Evolutionary conservation across 2,888 invertebrate genomes (phyloP), one percentile per base, ranked within the genome.

Genomic region (Neria commutata): DNA sequence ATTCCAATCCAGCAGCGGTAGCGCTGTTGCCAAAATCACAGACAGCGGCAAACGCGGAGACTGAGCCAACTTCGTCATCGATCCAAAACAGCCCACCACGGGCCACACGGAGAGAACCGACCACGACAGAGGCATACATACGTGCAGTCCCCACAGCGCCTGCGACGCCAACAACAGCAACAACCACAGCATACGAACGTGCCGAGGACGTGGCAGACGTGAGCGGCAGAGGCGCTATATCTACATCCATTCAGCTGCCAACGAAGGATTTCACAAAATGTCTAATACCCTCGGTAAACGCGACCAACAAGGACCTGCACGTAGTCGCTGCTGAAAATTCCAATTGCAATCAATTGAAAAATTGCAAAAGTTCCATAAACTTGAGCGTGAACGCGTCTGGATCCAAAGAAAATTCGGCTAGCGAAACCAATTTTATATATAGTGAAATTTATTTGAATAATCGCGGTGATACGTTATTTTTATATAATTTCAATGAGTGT

Each of bases 221-320:
- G 49, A 34, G 47, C 34, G 49, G 53, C 40, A 25, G n/a, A n/a
- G n/a, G n/a, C n/a, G n/a, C n/a, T n/a, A n/a, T n/a, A n/a, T n/a
- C 56, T 46, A 37, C 37, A 42, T 52, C 52, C 52, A 40, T 52
- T 52, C 52, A 25, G 42, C 52, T 64, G 56, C 60, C 58, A 60
- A 58, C 62, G 33, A 33, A 64, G 54, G 58, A 70, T 63, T 67
- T 68, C 62, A 64, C 67, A 69, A 71, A 70, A 68, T 67, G 70
- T 70, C 62, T 66, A 65, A 69, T 54, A 62, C 65, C 59, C 60
- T 60, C 62, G 54, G 53, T 61, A 58, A 65, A 67, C 65, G 64
- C 62, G 54, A 51, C 63, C 56, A 65, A 67, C 65, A 63, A 65
- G 65, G 67, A 65, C 63, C 53, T 56, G 56, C 23, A 63, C 60